These are phyloP conservation scores for Lacerta agilis DNA, from an alignment of 2,797 vertebrate genomes.

Conservation along the genomic window DNA sequence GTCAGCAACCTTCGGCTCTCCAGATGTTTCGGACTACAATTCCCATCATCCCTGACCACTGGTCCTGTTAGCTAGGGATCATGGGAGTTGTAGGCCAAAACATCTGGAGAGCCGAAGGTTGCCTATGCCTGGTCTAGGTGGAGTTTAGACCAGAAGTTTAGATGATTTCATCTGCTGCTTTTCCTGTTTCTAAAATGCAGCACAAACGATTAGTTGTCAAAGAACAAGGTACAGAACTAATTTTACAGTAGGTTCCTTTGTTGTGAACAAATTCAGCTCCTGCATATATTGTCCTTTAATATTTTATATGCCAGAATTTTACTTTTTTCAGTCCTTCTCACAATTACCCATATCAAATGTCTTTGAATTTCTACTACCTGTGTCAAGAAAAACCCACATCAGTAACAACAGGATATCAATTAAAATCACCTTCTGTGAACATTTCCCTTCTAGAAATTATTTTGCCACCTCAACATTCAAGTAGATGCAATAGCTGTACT, in stretches of 20 bases:
- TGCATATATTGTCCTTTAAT: constrained; percentile 39
- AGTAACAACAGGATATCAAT: neutral
- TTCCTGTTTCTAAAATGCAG: neutral
- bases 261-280: constrained; percentile 44
- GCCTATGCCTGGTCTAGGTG: too few species aligned
- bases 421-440: neutral
- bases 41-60: too few species aligned
- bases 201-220: neutral
- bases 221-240: neutral
- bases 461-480: neutral
- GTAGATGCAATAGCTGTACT: constrained; percentile 1
- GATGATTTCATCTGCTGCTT: neutral
- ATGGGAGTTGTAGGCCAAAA: too few species aligned
- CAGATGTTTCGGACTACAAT: too few species aligned
- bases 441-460: neutral
- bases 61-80: too few species aligned
- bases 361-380: neutral
- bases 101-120: too few species aligned
- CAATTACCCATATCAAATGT: neutral
- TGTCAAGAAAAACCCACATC: neutral
- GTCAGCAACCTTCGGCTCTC: too few species aligned
- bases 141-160: too few species aligned
- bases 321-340: neutral
- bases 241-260: constrained; percentile 9
- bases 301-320: neutral